Percentiles rank a stretch among this genome's conserved stretches.
Evolutionary conservation across 2,113 vertebrate genomes (phyloP).

Genomic region (Megalops atlanticus): DNA sequence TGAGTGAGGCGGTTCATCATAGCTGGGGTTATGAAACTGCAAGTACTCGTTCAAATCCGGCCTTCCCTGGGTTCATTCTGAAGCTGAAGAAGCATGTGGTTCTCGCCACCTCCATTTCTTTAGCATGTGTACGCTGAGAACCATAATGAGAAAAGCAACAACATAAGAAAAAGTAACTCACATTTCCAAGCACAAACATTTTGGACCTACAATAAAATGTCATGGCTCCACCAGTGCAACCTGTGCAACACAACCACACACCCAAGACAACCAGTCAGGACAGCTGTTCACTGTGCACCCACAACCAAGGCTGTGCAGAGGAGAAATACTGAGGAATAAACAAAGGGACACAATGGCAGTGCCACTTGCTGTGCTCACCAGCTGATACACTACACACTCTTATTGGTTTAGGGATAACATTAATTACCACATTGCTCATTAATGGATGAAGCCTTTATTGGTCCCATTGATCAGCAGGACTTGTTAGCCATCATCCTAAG

Average conservation of each 20-base stretch:
- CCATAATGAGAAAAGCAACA: no score
- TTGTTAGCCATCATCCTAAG: slow-evolving; percentile 96
- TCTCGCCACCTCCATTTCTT: background rate
- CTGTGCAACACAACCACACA: background rate
- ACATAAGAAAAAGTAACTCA: no score
- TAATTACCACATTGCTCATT: slow-evolving; percentile 99
- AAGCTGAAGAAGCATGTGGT: background rate
- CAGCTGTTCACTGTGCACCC: background rate
- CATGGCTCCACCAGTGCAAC: background rate
- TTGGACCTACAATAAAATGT: no score
- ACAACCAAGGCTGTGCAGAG: background rate
- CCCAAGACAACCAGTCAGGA: background rate
- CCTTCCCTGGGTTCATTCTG: background rate
- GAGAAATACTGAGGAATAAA: slow-evolving; percentile 42
- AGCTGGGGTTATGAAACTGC: slow-evolving; percentile 28
- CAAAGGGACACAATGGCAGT: slow-evolving; percentile 65
- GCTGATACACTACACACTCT: slow-evolving; percentile 77
- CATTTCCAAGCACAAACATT: no score
- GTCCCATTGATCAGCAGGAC: slow-evolving; percentile 97
- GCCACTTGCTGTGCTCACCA: slow-evolving; percentile 69
- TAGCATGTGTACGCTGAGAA: background rate
- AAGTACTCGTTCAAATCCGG: background rate
- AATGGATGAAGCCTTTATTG: slow-evolving; percentile 99
- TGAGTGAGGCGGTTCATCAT: slow-evolving; percentile 15
- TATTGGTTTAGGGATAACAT: slow-evolving; percentile 99